These are phyloP conservation scores for Metopolophium dirhodum DNA, from an alignment of 1,140 invertebrate genomes.

Conservation along the genomic window DNA sequence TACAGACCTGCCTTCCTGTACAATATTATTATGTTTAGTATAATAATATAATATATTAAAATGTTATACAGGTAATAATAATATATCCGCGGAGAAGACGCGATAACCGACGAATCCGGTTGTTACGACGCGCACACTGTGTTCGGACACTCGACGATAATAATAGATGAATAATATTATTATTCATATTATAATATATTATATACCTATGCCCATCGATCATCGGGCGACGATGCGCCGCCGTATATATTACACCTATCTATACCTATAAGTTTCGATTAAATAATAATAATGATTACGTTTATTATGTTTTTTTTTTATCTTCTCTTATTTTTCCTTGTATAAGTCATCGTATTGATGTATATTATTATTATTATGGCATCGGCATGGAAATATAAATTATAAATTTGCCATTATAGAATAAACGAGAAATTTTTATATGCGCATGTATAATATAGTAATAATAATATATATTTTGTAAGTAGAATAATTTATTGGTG, in stretches of 20 bases:
- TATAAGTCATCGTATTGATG: neutral
- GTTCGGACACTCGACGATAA: neutral
- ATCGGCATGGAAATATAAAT: neutral
- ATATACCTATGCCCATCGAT: neutral
- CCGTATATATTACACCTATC: neutral
- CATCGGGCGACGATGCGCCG: neutral
- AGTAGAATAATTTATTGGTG: neutral
- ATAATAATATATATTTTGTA: neutral
- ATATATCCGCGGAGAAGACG: neutral
- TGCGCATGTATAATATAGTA: no score
- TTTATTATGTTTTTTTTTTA: neutral
- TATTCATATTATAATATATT: neutral
- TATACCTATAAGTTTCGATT: neutral
- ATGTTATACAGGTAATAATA: neutral
- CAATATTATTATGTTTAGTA: neutral
- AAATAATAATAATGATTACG: slow-evolving; percentile 29
- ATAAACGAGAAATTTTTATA: neutral
- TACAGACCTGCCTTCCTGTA: neutral
- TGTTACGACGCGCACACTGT: neutral
- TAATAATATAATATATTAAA: neutral
- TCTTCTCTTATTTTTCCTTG: neutral
- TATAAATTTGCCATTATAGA: neutral
- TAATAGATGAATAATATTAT: neutral
- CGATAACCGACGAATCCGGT: slow-evolving; percentile 17
- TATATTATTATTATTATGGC: neutral